Conservation (phyloP, 2,113 vertebrate genomes). For the Emydura subglobosa region DNA sequence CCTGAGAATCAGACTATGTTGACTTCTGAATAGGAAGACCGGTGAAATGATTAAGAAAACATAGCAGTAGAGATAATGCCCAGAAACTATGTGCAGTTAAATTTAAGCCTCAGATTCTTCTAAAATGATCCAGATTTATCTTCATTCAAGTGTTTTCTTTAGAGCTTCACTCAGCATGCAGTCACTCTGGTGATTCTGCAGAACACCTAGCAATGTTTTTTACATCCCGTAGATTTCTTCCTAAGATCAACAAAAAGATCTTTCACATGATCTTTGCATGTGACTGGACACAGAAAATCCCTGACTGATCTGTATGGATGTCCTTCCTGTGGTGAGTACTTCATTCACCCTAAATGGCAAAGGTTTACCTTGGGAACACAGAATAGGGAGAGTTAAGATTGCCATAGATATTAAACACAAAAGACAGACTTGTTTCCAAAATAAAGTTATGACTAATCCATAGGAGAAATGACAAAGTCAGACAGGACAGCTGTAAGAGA, state of each 20-base stretch:
- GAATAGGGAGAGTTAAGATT: not conserved
- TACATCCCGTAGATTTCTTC: not conserved
- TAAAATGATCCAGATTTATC: not conserved
- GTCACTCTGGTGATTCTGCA: not conserved
- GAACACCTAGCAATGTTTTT: not conserved
- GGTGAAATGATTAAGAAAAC: constrained; percentile 1
- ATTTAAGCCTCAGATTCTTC: not conserved
- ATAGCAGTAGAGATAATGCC: not conserved
- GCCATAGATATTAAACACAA: not conserved
- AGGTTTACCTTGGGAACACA: not conserved
- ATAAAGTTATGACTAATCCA: not conserved
- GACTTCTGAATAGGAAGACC: not conserved
- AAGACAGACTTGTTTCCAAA: not conserved
- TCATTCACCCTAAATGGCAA: not conserved
- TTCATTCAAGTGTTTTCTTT: not conserved
- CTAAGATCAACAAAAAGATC: not conserved
- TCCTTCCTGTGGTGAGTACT: not conserved
- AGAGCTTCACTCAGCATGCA: not conserved
- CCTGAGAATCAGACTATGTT: not conserved
- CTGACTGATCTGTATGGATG: not conserved
- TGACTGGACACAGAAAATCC: not conserved
- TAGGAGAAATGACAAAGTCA: not conserved
- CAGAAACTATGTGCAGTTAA: constrained; percentile 6
- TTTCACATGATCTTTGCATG: not conserved
- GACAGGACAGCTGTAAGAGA: not conserved